Percentiles rank a stretch among this genome's conserved stretches.
These are phyloP conservation scores for Lepus europaeus DNA, from an alignment of 2,113 vertebrate genomes.

Conservation along the genomic window DNA sequence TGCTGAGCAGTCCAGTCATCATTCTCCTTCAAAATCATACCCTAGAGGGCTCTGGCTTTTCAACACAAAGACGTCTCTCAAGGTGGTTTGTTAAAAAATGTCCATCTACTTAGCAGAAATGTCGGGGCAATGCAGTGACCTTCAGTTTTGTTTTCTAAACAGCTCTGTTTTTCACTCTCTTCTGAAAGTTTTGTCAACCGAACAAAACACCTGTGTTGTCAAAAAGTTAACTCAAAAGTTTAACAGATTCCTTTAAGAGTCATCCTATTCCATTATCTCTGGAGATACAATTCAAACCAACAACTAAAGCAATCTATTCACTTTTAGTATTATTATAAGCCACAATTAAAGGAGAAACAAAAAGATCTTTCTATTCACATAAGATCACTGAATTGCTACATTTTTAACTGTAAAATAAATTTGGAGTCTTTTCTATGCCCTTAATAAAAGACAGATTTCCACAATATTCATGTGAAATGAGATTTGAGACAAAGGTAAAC, in stretches of 20 bases:
- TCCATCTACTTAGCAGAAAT: slow-evolving; percentile 53
- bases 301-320: slow-evolving; percentile 1
- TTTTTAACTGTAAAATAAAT: slow-evolving; percentile 41
- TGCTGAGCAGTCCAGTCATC: neutral
- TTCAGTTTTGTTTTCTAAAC: slow-evolving; percentile 45
- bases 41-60: slow-evolving; percentile 35
- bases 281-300: neutral
- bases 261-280: neutral
- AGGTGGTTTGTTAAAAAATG: slow-evolving; percentile 55
- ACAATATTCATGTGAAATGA: slow-evolving; percentile 39
- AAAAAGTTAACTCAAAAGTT: slow-evolving; percentile 47
- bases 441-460: slow-evolving; percentile 41
- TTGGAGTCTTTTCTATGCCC: neutral
- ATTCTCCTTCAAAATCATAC: slow-evolving; percentile 60
- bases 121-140: neutral
- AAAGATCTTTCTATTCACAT: slow-evolving; percentile 14
- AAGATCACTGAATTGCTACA: neutral
- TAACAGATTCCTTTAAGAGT: neutral
- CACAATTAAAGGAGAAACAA: neutral
- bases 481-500: neutral
- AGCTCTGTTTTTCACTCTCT: slow-evolving; percentile 19
- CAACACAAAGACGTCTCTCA: slow-evolving; percentile 53
- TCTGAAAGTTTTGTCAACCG: slow-evolving; percentile 49
- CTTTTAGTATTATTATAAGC: slow-evolving; percentile 9
- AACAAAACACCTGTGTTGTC: slow-evolving; percentile 45